Conservation (phyloP, 2,888 invertebrate genomes). For the Catocala fraxini region DNA sequence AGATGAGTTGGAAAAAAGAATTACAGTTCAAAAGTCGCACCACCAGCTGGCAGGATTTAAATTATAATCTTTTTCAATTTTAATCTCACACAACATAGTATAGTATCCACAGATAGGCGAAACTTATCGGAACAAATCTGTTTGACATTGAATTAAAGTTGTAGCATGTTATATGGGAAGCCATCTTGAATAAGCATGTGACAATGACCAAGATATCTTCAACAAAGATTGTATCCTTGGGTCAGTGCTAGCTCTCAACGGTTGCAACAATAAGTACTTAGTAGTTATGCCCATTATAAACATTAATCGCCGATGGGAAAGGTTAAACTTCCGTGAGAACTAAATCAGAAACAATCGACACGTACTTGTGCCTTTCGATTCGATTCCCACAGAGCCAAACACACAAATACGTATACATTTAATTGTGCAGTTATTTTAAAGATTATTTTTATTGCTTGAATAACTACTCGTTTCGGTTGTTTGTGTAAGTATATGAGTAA, state of each 20-base stretch:
- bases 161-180: constrained; percentile 3
- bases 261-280: constrained; percentile 42
- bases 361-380: constrained; percentile 30
- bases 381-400: constrained; percentile 35
- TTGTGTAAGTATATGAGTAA: constrained; percentile 13
- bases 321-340: constrained; percentile 78
- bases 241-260: constrained; percentile 33
- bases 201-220: constrained; percentile 7
- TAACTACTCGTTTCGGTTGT: constrained; percentile 15
- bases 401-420: constrained; percentile 9
- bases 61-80: too few relatives aligned
- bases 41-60: too few relatives aligned
- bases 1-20: too few relatives aligned
- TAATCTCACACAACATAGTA: too few relatives aligned
- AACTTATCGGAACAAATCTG: not conserved
- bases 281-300: constrained; percentile 42
- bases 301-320: constrained; percentile 64
- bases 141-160: constrained; percentile 8
- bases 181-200: constrained; percentile 3
- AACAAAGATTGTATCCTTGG: constrained; percentile 32
- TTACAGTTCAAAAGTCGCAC: too few relatives aligned
- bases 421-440: constrained; percentile 9
- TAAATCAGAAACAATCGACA: constrained; percentile 56
- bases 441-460: constrained; percentile 12
- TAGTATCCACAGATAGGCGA: too few relatives aligned